Evolutionary conservation across 1,140 invertebrate genomes (phyloP).

Genomic region (Drosophila grimshawi): DNA sequence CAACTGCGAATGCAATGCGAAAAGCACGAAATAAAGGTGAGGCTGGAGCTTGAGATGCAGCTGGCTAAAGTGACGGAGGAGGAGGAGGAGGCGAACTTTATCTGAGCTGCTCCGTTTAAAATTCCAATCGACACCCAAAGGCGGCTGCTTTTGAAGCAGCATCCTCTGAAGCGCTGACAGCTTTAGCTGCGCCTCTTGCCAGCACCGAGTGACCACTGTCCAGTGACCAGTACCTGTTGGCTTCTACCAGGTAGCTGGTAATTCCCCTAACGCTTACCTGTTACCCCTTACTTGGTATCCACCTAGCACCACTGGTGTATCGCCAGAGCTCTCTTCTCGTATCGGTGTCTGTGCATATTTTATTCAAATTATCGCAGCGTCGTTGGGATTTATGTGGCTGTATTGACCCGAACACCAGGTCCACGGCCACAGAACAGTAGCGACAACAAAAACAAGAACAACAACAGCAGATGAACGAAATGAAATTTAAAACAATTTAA

Average conservation of each 20-base stretch:
- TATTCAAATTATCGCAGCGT: conserved; percentile 78
- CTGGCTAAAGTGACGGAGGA: no score
- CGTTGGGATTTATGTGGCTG: conserved; percentile 66
- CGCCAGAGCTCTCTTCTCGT: not conserved
- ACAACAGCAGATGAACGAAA: conserved; percentile 27
- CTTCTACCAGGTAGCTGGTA: conserved; percentile 15
- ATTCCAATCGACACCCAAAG: conserved; percentile 83
- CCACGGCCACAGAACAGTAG: not conserved
- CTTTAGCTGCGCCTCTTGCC: not conserved
- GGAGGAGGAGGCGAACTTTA: conserved; percentile 45
- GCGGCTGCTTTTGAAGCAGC: conserved; percentile 62
- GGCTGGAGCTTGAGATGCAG: not conserved
- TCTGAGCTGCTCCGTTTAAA: conserved; percentile 78
- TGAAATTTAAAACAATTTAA: conserved; percentile 80
- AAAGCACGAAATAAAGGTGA: not conserved
- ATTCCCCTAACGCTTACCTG: not conserved
- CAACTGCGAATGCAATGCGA: not conserved
- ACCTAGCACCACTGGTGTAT: no score
- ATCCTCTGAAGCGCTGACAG: not conserved
- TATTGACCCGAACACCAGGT: conserved; percentile 46
- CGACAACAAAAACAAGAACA: conserved; percentile 23
- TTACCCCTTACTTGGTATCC: not conserved
- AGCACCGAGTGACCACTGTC: no score
- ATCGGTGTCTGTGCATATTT: conserved; percentile 67
- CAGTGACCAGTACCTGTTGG: conserved; percentile 5